phyloP scores from a whole-genome alignment of 2,797 vertebrate species.

The Hydrophis major region DNA sequence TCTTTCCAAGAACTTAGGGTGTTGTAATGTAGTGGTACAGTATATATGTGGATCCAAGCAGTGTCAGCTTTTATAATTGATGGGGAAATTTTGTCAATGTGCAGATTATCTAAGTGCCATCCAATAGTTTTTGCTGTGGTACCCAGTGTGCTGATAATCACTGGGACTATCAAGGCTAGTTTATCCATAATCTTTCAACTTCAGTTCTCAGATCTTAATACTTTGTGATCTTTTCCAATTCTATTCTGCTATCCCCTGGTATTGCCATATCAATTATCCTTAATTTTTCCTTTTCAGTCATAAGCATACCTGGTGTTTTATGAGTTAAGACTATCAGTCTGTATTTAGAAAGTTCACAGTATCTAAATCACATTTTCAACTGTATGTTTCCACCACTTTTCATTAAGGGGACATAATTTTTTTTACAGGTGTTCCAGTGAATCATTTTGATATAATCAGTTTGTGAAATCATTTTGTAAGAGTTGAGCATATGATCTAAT shows the following conservation, averaged over 20 bases:
- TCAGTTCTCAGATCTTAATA: background rate
- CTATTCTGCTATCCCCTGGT: background rate
- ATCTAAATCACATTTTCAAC: background rate
- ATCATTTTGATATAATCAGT: background rate
- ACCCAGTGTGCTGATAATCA: too few relatives aligned
- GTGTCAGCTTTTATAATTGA: too few relatives aligned
- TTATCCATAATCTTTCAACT: background rate
- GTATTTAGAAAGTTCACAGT: background rate
- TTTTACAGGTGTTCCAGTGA: background rate
- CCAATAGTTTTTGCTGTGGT: background rate
- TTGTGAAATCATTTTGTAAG: too few relatives aligned
- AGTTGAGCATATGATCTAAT: background rate
- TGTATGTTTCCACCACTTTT: background rate
- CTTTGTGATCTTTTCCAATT: background rate
- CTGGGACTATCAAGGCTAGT: background rate
- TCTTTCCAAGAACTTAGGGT: too few relatives aligned
- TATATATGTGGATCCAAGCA: too few relatives aligned
- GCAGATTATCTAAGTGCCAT: background rate
- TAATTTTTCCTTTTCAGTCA: background rate
- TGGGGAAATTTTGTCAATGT: too few relatives aligned
- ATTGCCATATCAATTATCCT: background rate
- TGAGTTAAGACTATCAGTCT: background rate
- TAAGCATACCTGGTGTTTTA: background rate
- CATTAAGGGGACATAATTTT: background rate
- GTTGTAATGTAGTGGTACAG: too few relatives aligned